Evolutionary conservation across 30 jellyfish, hydroid and myxozoan species (phyloP).

Genomic region (Cassiopea xamachana): DNA sequence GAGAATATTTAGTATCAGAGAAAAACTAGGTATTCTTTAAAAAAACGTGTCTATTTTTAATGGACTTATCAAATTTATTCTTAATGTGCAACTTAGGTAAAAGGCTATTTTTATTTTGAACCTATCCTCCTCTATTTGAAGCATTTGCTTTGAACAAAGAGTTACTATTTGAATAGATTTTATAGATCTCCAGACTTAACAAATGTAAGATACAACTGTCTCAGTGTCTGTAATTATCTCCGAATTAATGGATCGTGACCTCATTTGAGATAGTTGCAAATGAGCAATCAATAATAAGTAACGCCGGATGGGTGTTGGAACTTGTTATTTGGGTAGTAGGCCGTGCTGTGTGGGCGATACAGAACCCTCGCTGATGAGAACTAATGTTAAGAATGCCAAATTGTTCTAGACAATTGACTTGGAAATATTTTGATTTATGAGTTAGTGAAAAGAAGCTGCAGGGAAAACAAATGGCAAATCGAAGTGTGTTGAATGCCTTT

Average conservation of each 20-base stretch:
- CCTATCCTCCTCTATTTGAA: no score
- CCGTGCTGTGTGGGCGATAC: slow-evolving; percentile 45
- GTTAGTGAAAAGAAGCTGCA: background rate
- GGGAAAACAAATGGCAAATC: background rate
- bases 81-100: no score
- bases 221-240: no score
- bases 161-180: no score
- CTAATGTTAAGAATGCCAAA: background rate
- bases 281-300: slow-evolving; percentile 36
- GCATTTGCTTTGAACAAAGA: no score
- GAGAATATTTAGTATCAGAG: no score
- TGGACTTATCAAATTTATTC: no score
- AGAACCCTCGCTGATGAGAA: background rate
- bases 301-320: slow-evolving; percentile 65
- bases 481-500: background rate
- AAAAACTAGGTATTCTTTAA: no score
- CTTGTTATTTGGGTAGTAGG: background rate
- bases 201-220: no score
- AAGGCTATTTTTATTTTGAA: no score
- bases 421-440: background rate
- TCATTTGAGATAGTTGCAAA: background rate
- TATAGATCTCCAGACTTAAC: no score
- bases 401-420: background rate
- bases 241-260: background rate
- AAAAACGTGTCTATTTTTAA: no score